Conservation (phyloP, 2,797 vertebrate genomes). For the Melanotaenia maccullochi region DNA sequence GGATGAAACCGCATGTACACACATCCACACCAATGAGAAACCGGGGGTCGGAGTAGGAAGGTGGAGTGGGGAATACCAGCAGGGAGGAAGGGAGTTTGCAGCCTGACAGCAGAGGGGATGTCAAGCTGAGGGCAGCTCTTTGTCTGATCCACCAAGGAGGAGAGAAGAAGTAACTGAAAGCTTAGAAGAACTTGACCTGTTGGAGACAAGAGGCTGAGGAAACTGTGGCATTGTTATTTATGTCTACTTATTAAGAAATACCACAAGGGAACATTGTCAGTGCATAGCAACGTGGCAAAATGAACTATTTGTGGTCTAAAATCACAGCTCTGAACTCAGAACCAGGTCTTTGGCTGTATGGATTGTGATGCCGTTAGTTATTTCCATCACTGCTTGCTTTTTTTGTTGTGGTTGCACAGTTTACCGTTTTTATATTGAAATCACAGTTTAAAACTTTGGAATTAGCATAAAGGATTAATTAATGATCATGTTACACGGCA, state of each 20-base stretch:
- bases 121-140: conserved; percentile 64
- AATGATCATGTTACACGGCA: too few relatives aligned
- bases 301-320: too few relatives aligned
- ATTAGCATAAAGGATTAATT: too few relatives aligned
- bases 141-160: conserved; percentile 41
- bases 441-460: too few relatives aligned
- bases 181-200: conserved; percentile 17
- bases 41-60: not conserved
- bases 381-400: too few relatives aligned
- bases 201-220: conserved; percentile 34
- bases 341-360: too few relatives aligned
- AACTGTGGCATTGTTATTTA: conserved; percentile 34
- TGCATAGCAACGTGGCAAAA: conserved; percentile 24
- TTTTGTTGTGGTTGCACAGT: too few relatives aligned
- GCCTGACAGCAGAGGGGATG: conserved; percentile 46
- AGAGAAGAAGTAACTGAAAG: conserved; percentile 35
- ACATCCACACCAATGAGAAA: not conserved
- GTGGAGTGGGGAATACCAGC: conserved; percentile 26
- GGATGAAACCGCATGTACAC: not conserved
- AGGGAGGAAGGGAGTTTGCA: conserved; percentile 31
- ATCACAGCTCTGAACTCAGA: too few relatives aligned
- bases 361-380: too few relatives aligned
- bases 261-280: conserved; percentile 12
- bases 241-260: conserved; percentile 53
- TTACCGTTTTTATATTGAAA: too few relatives aligned